Percentiles rank a stretch among this genome's conserved stretches.
phyloP scores from a whole-genome alignment of 2,888 invertebrate species.

The Tetrapedia diversipes region DNA sequence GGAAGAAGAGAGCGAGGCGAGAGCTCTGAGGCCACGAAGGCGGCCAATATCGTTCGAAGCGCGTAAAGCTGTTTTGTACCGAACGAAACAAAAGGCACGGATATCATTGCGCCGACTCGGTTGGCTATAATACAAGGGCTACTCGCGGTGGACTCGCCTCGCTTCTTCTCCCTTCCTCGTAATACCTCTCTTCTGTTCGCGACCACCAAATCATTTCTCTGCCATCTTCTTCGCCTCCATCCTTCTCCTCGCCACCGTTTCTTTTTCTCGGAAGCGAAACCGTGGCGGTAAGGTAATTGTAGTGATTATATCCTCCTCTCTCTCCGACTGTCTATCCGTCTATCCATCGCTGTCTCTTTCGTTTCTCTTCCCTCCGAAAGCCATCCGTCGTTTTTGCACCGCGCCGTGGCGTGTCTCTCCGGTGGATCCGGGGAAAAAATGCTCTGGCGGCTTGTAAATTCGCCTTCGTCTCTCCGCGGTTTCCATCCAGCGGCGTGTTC shows the following conservation, averaged over 20 bases:
- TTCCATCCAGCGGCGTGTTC: neutral
- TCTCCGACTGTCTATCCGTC: constrained; percentile 49
- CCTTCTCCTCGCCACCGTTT: constrained; percentile 57
- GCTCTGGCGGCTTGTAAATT: constrained; percentile 63
- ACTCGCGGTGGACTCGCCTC: constrained; percentile 46
- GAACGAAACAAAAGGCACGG: constrained; percentile 70
- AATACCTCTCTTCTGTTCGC: constrained; percentile 57
- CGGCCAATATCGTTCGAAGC: constrained; percentile 63
- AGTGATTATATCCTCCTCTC: constrained; percentile 77
- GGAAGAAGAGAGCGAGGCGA: neutral
- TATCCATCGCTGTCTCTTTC: constrained; percentile 27
- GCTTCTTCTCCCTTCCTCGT: constrained; percentile 48
- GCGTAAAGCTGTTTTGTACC: constrained; percentile 66
- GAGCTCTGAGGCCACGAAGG: constrained; percentile 19
- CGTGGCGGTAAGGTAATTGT: constrained; percentile 79
- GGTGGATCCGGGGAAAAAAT: constrained; percentile 71
- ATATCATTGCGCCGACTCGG: constrained; percentile 64
- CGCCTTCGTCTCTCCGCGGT: constrained; percentile 28
- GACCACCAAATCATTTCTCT: constrained; percentile 71
- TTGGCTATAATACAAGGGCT: constrained; percentile 58
- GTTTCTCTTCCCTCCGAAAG: constrained; percentile 47
- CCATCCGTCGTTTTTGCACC: constrained; percentile 58
- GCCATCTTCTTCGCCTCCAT: constrained; percentile 48
- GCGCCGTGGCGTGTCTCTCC: constrained; percentile 55
- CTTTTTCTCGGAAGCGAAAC: constrained; percentile 74